Evolutionary conservation across 1,140 invertebrate genomes (phyloP), one percentile per base, ranked within the genome.

Genomic region (Magallana angulata): DNA sequence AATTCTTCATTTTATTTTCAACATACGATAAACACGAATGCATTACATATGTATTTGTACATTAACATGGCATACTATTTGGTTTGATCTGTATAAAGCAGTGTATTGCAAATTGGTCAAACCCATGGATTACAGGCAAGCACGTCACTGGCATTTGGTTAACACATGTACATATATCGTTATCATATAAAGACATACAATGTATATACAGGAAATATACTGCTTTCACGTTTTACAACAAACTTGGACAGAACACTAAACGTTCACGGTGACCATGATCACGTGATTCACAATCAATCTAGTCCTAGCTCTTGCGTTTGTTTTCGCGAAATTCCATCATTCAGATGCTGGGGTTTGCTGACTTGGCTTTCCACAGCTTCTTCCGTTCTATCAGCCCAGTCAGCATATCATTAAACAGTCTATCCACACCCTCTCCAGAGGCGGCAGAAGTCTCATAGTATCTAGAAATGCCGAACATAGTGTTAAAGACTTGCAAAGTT

Each of bases 401-500:
- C 56, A 94, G 82, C 48, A 93, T 64, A 24, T 93, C 91, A 9
- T 89, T 62, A 82, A 93, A 93, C 85, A 94, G 90, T 68, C 88
- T 90, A 62, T 92, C 89, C 9, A 94, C 90, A 9, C 93, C 93
- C 59, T 94, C 93, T 16, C 93, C 93, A 48, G 90, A 93, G 4
- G 91, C 89, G n/a, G 93, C 91, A 48, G 92, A 93, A 1, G 93
- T 92, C 84, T 94, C 93, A 85, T 92, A 93, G 60, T 92, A 92
- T 80, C 64, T 85, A 57, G 11, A 82, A 80, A 36, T 24, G 11
- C 18, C 14, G 1, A 87, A 14, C 18, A 71, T 48, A 2, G 36
- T 48, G 36, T 48, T 4, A 48, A 48, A 48, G 36, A 48, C 36
- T 5, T 48, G 5, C 36, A 48, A 2, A 48, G 36, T 48, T 4